Conservation (phyloP, 1,140 invertebrate species). For the Acarapis woodi region DNA sequence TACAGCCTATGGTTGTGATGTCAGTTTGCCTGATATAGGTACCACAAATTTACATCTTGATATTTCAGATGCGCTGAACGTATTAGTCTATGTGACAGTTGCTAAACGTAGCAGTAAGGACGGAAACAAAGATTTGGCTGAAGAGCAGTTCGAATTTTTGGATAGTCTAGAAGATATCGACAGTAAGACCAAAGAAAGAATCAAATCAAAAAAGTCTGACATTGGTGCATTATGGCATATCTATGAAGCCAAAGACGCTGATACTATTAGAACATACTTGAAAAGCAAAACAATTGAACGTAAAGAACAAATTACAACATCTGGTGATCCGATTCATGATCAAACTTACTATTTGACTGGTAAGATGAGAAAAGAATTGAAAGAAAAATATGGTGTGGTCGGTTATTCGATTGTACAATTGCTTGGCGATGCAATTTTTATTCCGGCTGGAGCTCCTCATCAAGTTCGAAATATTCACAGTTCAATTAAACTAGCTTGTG, state of each 20-base stretch:
- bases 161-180: too few relatives aligned
- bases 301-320: conserved; percentile 47
- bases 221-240: conserved; percentile 93
- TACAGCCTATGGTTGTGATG: conserved; percentile 69
- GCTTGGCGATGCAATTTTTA: conserved; percentile 81
- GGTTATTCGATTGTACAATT: conserved; percentile 87
- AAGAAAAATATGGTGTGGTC: conserved; percentile 71
- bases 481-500: conserved; percentile 90
- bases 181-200: conserved; percentile 44
- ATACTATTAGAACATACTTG: conserved; percentile 75
- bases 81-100: conserved; percentile 84
- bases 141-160: conserved; percentile 27
- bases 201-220: conserved; percentile 43
- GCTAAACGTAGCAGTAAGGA: conserved; percentile 22
- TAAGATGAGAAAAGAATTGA: conserved; percentile 49
- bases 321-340: conserved; percentile 90
- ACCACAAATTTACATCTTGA: conserved; percentile 91
- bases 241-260: conserved; percentile 69
- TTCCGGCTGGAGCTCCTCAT: conserved; percentile 87
- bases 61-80: conserved; percentile 86
- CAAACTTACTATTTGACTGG: conserved; percentile 84
- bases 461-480: conserved; percentile 88
- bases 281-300: conserved; percentile 48
- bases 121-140: conserved; percentile 54
- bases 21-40: conserved; percentile 28